Evolutionary conservation across 2,113 vertebrate genomes (phyloP), one percentile per base, ranked within the genome.

Genomic region (Paralichthys olivaceus): DNA sequence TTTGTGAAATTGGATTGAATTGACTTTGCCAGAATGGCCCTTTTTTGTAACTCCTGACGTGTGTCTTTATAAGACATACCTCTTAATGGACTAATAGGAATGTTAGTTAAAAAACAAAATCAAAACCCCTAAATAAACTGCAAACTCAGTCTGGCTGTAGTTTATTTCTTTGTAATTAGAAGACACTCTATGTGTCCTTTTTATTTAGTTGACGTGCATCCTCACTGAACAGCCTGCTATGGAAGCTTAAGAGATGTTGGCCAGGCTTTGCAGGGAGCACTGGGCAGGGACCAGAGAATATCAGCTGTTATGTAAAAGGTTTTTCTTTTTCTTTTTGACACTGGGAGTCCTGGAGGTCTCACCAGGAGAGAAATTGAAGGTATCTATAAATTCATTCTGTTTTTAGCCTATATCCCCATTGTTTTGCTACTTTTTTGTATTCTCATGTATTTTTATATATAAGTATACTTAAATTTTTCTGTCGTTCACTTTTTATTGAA

Each of bases 381-480:
- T 93, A 89, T 94, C 87, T 84, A 85, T 92, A 87, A 92, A 90
- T 89, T 91, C 61, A 90, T 93, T 87, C 71, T 85, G 89, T 92
- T 90, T 88, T 93, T 90, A 90, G 85, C 90, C 88, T 93, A 89
- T 92, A 90, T 90, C 88, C 90, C 89, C 89, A 86, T 94, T 93
- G 87, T 93, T 94, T 94, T 93, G 92, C 93, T 93, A 93, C 92
- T 94, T 94, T 93, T 94, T 94, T 92, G 90, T 94, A 94, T 93
- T 94, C 88, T 93, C 92, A 90, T 94, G 92, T 94, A 93, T 93
- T 94, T 95, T 93, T 94, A 93, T 95, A 94, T 94, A 94, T 94
- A 92, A 91, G 92, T 93, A 93, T 94, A 93, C 92, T 93, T 94
- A 91, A 89, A 88, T 84, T 80, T 90, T 94, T 93, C 90, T 92